phyloP scores from a whole-genome alignment of 2,113 vertebrate species.

The Alethe castanea region DNA sequence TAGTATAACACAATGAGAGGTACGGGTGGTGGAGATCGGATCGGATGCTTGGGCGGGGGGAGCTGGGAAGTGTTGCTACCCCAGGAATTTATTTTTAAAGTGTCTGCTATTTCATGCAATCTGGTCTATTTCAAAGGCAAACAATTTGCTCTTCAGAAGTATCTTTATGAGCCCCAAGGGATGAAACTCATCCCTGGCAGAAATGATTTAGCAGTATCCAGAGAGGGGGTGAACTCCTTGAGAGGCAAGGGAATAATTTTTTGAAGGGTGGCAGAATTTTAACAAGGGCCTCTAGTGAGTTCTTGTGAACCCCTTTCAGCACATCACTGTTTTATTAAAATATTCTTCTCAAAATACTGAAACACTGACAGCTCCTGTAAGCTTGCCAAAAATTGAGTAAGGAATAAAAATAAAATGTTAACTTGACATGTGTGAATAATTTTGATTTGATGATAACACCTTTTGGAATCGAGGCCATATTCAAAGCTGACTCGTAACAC shows the following conservation, averaged over 20 bases:
- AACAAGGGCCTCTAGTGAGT: slow-evolving; percentile 70
- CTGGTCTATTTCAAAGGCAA: slow-evolving; percentile 70
- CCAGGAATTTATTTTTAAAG: slow-evolving; percentile 73
- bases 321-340: slow-evolving; percentile 70
- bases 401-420: slow-evolving; percentile 74
- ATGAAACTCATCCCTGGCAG: slow-evolving; percentile 68
- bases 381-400: slow-evolving; percentile 74
- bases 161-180: slow-evolving; percentile 63
- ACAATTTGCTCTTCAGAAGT: slow-evolving; percentile 69
- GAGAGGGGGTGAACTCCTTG: slow-evolving; percentile 65
- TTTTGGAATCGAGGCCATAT: slow-evolving; percentile 69
- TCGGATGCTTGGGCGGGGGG: slow-evolving; percentile 61
- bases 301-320: slow-evolving; percentile 71
- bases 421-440: slow-evolving; percentile 74
- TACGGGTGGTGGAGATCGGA: slow-evolving; percentile 51
- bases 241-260: slow-evolving; percentile 70
- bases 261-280: slow-evolving; percentile 74
- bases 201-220: slow-evolving; percentile 70
- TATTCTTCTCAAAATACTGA: slow-evolving; percentile 69
- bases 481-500: slow-evolving; percentile 71
- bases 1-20: slow-evolving; percentile 61
- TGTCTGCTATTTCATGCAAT: slow-evolving; percentile 69
- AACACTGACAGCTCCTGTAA: slow-evolving; percentile 72
- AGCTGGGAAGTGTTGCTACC: slow-evolving; percentile 61
- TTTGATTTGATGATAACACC: slow-evolving; percentile 77